Conservation (phyloP, 2,113 vertebrate genomes). For the Hydrochoerus hydrochaeris region DNA sequence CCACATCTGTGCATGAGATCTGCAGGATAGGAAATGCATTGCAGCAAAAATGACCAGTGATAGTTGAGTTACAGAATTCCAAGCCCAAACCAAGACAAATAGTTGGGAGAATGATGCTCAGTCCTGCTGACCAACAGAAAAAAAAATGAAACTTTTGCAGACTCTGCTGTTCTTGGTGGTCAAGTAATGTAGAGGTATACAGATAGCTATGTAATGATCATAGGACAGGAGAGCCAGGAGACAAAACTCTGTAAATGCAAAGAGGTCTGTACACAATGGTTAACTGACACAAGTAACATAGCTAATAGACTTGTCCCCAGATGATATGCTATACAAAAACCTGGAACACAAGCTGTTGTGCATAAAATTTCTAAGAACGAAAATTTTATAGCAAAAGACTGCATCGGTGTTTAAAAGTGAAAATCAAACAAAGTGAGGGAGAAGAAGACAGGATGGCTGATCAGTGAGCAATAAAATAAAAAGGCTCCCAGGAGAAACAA, state of each 20-base stretch:
- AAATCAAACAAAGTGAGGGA: background rate
- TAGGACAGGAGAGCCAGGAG: constrained; percentile 9
- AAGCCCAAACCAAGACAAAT: constrained; percentile 4
- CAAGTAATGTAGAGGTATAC: constrained; percentile 54
- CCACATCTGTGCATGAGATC: constrained; percentile 23
- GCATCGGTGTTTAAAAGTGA: background rate
- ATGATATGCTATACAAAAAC: background rate
- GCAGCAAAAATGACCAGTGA: constrained; percentile 51
- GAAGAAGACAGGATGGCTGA: too few species aligned
- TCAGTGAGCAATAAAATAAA: too few species aligned
- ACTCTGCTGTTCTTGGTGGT: constrained; percentile 45
- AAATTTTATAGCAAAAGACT: background rate
- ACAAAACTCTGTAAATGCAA: background rate
- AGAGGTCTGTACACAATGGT: constrained; percentile 64
- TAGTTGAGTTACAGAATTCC: constrained; percentile 60
- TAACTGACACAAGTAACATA: constrained; percentile 51
- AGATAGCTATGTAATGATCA: constrained; percentile 70
- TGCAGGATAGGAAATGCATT: constrained; percentile 37
- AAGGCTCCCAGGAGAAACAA: too few species aligned
- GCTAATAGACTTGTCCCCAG: constrained; percentile 54
- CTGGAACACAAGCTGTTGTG: background rate
- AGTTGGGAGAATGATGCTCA: constrained; percentile 49
- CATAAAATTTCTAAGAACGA: background rate
- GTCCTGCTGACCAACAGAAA: constrained; percentile 42
- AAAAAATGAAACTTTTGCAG: background rate